Conservation (phyloP, 2,888 invertebrate species). For the Arge pagana region DNA sequence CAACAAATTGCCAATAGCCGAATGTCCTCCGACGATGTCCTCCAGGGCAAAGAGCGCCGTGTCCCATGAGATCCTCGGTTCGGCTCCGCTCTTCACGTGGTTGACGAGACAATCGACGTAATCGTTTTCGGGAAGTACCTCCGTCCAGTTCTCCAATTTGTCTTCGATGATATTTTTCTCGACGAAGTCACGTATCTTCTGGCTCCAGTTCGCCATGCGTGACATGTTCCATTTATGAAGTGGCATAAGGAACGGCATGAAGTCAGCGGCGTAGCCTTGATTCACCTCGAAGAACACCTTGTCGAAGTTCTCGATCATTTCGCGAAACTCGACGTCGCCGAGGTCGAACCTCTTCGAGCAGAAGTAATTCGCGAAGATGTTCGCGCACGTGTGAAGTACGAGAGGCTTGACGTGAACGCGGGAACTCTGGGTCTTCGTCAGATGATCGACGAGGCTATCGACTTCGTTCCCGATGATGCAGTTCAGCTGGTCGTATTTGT, state of each 20-base stretch:
- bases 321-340: conserved; percentile 58
- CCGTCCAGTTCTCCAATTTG: conserved; percentile 54
- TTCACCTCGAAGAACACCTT: conserved; percentile 71
- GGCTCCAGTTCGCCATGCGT: conserved; percentile 60
- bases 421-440: conserved; percentile 35
- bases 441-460: conserved; percentile 44
- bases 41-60: conserved; percentile 61
- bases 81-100: conserved; percentile 58
- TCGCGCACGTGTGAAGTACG: conserved; percentile 63
- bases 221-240: conserved; percentile 61
- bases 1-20: conserved; percentile 68
- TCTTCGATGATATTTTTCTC: conserved; percentile 60
- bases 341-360: conserved; percentile 61
- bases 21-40: conserved; percentile 67
- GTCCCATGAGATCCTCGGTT: conserved; percentile 61
- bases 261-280: conserved; percentile 70
- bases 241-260: conserved; percentile 66
- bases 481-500: conserved; percentile 61
- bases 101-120: conserved; percentile 66
- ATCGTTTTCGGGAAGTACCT: conserved; percentile 56
- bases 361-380: conserved; percentile 67
- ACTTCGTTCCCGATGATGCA: conserved; percentile 59
- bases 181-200: conserved; percentile 63
- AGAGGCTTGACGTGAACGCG: conserved; percentile 57
- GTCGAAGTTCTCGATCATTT: conserved; percentile 65